Evolutionary conservation across 2,888 invertebrate genomes (phyloP).

Genomic region (Scaptomyza parva): DNA sequence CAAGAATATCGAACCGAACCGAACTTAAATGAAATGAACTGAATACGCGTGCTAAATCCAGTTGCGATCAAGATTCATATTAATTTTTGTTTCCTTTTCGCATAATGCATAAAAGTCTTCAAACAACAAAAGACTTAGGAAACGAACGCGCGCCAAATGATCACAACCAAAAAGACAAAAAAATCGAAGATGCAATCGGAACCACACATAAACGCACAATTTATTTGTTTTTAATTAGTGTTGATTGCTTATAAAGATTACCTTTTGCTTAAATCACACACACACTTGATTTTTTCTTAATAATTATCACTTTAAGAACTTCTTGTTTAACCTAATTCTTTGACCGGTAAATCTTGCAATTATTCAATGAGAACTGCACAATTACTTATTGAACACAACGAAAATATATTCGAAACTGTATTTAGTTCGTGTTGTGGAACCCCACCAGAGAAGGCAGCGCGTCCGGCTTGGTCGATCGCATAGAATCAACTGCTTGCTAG

Average conservation of each 20-base stretch:
- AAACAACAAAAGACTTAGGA: slow-evolving; percentile 78
- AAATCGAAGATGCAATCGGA: slow-evolving; percentile 27
- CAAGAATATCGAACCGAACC: slow-evolving; percentile 7
- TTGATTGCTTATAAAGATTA: slow-evolving; percentile 9
- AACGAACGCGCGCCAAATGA: slow-evolving; percentile 60
- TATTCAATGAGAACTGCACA: slow-evolving; percentile 59
- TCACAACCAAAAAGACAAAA: slow-evolving; percentile 13
- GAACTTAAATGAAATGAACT: too few relatives aligned
- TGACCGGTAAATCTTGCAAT: slow-evolving; percentile 70
- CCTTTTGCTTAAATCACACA: background rate
- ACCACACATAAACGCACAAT: background rate
- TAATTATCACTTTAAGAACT: background rate
- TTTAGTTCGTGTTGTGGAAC: background rate
- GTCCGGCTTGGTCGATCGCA: slow-evolving; percentile 60
- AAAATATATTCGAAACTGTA: slow-evolving; percentile 2
- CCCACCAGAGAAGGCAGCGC: slow-evolving; percentile 53
- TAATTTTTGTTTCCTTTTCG: slow-evolving; percentile 60
- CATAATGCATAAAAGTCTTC: slow-evolving; percentile 38
- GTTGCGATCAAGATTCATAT: slow-evolving; percentile 59
- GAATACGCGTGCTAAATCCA: slow-evolving; percentile 68
- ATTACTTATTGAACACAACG: slow-evolving; percentile 50
- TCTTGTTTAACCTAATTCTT: background rate
- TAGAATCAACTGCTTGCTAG: slow-evolving; percentile 79
- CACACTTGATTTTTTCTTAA: background rate
- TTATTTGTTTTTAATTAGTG: background rate